Conservation (phyloP, 2,888 invertebrate species). For the Hydrotaea diabolus region DNA sequence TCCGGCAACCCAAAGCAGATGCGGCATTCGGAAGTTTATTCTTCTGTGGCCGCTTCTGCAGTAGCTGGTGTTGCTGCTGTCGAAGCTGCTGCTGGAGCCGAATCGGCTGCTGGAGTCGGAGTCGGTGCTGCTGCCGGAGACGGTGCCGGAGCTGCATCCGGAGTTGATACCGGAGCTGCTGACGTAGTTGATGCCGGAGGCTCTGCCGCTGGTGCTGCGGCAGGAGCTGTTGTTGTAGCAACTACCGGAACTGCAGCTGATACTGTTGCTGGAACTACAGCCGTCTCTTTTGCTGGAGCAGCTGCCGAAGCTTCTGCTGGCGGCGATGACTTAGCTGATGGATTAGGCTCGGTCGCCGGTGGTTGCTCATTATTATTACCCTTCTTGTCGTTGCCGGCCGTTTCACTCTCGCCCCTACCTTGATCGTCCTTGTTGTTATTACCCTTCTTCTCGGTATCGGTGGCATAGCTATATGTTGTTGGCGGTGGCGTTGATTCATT, state of each 20-base stretch:
- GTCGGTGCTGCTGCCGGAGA: not conserved
- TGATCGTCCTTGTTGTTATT: not conserved
- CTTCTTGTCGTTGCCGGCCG: slow-evolving; percentile 53
- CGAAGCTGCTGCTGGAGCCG: not conserved
- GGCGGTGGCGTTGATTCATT: not conserved
- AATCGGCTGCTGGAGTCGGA: slow-evolving; percentile 3
- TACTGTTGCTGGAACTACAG: not conserved
- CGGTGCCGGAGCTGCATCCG: not conserved
- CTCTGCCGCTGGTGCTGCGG: not conserved
- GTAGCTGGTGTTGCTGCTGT: not conserved
- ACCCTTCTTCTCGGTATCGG: not conserved
- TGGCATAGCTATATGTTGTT: not conserved
- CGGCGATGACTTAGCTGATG: slow-evolving; percentile 16
- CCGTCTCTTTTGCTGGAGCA: not conserved
- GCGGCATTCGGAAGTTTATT: slow-evolving; percentile 23
- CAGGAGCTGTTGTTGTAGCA: not conserved
- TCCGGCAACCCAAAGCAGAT: not conserved
- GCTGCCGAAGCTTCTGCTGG: not conserved
- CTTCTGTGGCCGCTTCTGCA: slow-evolving; percentile 31
- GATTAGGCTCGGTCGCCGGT: slow-evolving; percentile 40
- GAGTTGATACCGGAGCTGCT: not conserved
- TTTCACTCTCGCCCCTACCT: not conserved
- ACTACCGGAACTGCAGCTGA: slow-evolving; percentile 11
- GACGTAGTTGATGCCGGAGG: not conserved
- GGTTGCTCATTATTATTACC: slow-evolving; percentile 53